These are phyloP conservation scores for Perodicticus potto DNA, from an alignment of 2,797 vertebrate genomes.

Conservation along the genomic window DNA sequence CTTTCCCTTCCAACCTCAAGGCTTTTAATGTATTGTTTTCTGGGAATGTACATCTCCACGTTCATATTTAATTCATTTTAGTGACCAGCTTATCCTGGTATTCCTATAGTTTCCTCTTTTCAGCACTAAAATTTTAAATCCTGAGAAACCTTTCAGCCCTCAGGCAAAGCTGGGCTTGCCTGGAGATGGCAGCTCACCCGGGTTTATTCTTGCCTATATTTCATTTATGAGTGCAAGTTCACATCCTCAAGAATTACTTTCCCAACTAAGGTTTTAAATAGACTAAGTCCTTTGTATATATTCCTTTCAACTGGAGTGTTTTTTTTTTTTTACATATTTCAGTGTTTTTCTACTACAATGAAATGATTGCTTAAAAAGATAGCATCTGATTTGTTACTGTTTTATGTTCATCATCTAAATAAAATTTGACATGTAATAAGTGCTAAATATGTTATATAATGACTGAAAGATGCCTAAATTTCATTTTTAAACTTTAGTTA, in stretches of 20 bases:
- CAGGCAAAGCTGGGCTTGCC: no score
- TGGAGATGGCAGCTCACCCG: not conserved
- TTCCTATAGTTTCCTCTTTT: not conserved
- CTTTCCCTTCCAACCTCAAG: not conserved
- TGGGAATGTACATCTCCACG: not conserved
- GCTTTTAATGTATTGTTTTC: not conserved
- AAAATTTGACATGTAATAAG: not conserved
- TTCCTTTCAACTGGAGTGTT: not conserved
- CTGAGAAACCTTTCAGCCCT: not conserved
- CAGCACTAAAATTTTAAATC: not conserved
- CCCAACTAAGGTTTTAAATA: not conserved
- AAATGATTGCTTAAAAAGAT: not conserved
- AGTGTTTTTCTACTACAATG: not conserved
- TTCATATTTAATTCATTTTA: not conserved
- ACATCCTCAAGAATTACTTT: not conserved
- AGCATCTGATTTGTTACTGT: not conserved
- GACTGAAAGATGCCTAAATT: not conserved
- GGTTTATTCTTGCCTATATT: not conserved
- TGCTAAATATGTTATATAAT: not conserved
- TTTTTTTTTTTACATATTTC: not conserved
- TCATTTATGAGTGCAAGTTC: not conserved
- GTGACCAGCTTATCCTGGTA: not conserved
- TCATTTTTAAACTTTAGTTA: not conserved
- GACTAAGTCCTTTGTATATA: not conserved
- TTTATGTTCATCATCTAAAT: not conserved